Evolutionary conservation across 2,113 vertebrate species (phyloP).

Genomic region (Catharus minimus): DNA sequence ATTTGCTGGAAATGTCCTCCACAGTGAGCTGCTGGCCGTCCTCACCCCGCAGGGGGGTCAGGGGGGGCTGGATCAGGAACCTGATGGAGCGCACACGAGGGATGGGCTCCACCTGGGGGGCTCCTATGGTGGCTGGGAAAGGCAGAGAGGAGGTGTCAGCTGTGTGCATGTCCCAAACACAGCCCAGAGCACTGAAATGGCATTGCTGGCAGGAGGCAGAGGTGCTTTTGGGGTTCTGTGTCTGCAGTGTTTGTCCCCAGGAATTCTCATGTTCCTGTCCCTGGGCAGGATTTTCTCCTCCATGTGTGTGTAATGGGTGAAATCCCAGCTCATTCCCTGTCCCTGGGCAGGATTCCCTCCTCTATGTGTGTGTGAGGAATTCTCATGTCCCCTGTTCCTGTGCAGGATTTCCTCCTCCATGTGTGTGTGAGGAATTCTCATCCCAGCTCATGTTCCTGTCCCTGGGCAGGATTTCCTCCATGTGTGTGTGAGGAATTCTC

Average conservation of each 20-base stretch:
- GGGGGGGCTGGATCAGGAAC: constrained; percentile 54
- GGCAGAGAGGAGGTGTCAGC: not conserved
- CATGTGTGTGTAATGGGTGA: not conserved
- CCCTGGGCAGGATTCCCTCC: too few relatives aligned
- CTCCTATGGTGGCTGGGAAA: constrained; percentile 64
- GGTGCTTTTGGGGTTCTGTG: not conserved
- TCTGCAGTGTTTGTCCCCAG: not conserved
- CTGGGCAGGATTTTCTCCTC: too few relatives aligned
- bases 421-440: too few relatives aligned
- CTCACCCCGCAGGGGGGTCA: not conserved
- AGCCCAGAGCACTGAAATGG: too few relatives aligned
- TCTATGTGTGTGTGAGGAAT: too few relatives aligned
- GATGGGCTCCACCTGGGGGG: constrained; percentile 58
- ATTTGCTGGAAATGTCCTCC: constrained; percentile 67
- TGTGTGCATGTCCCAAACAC: not conserved
- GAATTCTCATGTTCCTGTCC: too few relatives aligned
- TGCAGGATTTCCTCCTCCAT: too few relatives aligned
- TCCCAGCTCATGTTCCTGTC: too few relatives aligned
- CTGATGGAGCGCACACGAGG: constrained; percentile 61
- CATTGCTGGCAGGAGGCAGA: not conserved
- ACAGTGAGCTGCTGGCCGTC: constrained; percentile 33
- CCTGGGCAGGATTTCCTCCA: too few relatives aligned
- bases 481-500: too few relatives aligned
- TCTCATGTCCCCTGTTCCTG: too few relatives aligned
- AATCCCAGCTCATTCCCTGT: not conserved